phyloP scores from a whole-genome alignment of 2,113 vertebrate genomes.

The Dinomys branickii region DNA sequence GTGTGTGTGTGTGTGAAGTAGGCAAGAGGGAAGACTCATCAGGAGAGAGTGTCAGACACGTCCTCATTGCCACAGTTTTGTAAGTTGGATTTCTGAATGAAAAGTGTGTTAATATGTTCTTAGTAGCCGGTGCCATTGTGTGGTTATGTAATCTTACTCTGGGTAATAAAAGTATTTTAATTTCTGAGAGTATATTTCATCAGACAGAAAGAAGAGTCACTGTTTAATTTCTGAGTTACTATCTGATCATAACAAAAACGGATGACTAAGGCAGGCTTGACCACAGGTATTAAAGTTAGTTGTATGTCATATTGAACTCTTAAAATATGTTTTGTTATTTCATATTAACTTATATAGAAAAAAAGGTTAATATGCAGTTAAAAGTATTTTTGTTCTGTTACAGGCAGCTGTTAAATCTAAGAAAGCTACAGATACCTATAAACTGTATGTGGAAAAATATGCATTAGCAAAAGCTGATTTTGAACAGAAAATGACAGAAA shows the following conservation, averaged over 20 bases:
- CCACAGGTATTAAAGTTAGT: slow-evolving; percentile 42
- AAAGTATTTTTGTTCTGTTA: slow-evolving; percentile 79
- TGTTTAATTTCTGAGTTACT: slow-evolving; percentile 41
- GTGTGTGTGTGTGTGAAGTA: neutral
- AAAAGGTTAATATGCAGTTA: neutral
- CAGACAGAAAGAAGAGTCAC: slow-evolving; percentile 11
- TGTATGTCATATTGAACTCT: slow-evolving; percentile 37
- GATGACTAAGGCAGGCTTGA: slow-evolving; percentile 21
- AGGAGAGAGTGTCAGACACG: neutral
- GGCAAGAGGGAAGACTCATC: neutral
- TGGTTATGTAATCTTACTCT: neutral
- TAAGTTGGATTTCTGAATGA: slow-evolving; percentile 24
- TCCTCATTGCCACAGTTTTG: neutral
- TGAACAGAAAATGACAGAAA: slow-evolving; percentile 98
- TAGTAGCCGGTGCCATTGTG: neutral
- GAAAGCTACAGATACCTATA: slow-evolving; percentile 98
- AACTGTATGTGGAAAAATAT: slow-evolving; percentile 96
- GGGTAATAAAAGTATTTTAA: slow-evolving; percentile 36
- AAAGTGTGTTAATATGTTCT: neutral
- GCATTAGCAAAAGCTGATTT: slow-evolving; percentile 95
- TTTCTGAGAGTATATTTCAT: neutral
- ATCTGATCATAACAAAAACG: slow-evolving; percentile 13
- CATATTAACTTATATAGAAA: slow-evolving; percentile 39
- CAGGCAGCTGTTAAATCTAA: slow-evolving; percentile 96
- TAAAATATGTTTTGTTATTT: slow-evolving; percentile 63